phyloP scores from a whole-genome alignment of 2,888 invertebrate species.

The Hermodice carunculata region DNA sequence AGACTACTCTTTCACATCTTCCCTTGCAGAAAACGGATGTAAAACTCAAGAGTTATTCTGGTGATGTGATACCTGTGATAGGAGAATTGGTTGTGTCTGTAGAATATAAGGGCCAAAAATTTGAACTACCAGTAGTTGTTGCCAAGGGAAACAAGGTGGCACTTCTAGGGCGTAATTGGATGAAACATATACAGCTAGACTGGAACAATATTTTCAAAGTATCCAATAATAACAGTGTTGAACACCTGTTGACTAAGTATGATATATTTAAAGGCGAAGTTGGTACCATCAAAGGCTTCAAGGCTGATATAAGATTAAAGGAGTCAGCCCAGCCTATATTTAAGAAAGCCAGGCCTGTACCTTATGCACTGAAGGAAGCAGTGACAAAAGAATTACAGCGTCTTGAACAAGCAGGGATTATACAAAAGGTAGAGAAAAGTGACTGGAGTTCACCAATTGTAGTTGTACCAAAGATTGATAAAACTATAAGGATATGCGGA shows the following conservation, averaged over 20 bases:
- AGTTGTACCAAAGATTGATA: too few species aligned
- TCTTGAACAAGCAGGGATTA: too few species aligned
- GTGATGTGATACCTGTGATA: neutral
- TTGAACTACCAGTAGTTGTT: neutral
- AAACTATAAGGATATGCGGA: slow-evolving; percentile 1
- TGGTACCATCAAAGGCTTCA: too few species aligned
- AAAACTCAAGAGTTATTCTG: neutral
- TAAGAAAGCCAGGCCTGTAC: too few species aligned
- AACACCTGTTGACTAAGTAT: too few species aligned
- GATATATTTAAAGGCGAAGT: too few species aligned
- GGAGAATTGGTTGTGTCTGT: neutral
- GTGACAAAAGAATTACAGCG: too few species aligned
- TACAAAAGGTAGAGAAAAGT: too few species aligned
- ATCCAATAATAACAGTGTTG: neutral
- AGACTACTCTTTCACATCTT: neutral
- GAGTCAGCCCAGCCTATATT: too few species aligned
- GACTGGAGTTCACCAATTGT: too few species aligned
- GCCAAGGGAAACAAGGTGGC: neutral
- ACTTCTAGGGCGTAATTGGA: neutral
- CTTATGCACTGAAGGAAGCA: too few species aligned
- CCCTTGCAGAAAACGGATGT: neutral
- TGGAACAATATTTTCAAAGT: neutral
- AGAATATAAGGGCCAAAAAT: neutral
- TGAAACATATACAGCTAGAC: neutral
- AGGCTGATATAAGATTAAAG: too few species aligned